Percentiles rank a stretch among this genome's conserved stretches.
These are phyloP conservation scores for Gyrodactylus salaris DNA, from an alignment of 1,140 invertebrate species.

Conservation along the genomic window DNA sequence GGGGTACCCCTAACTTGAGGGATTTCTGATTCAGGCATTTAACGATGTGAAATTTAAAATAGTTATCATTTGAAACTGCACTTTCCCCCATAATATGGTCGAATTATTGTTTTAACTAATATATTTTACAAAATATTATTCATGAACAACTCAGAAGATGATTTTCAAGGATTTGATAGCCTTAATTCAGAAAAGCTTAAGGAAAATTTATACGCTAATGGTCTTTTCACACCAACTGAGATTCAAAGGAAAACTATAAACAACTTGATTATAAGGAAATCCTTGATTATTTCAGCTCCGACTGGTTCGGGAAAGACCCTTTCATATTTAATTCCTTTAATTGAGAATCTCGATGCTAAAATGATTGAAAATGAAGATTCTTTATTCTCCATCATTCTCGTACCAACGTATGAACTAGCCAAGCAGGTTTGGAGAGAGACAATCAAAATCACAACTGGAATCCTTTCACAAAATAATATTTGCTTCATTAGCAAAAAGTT, in stretches of 20 bases:
- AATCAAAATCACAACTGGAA: background rate
- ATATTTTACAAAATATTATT: too few relatives aligned
- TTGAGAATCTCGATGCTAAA: background rate
- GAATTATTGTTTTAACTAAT: too few relatives aligned
- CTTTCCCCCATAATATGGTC: too few relatives aligned
- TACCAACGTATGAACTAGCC: background rate
- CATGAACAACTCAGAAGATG: background rate
- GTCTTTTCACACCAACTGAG: background rate
- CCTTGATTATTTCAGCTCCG: background rate
- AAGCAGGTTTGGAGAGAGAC: background rate
- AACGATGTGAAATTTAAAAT: too few relatives aligned
- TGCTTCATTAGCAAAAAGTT: background rate
- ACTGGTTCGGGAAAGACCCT: background rate
- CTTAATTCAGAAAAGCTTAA: background rate
- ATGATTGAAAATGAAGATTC: background rate
- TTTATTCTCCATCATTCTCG: background rate
- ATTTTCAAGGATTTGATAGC: background rate
- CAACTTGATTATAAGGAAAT: background rate
- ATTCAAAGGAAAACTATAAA: background rate
- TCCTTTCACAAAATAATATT: background rate
- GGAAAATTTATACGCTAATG: background rate
- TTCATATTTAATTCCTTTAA: background rate
- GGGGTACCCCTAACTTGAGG: background rate
- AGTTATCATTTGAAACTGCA: too few relatives aligned
- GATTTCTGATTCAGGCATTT: too few relatives aligned